Percentiles rank a stretch among this genome's conserved stretches.
Conservation (phyloP, 2,797 vertebrate species). For the Darevskia mixta region DNA sequence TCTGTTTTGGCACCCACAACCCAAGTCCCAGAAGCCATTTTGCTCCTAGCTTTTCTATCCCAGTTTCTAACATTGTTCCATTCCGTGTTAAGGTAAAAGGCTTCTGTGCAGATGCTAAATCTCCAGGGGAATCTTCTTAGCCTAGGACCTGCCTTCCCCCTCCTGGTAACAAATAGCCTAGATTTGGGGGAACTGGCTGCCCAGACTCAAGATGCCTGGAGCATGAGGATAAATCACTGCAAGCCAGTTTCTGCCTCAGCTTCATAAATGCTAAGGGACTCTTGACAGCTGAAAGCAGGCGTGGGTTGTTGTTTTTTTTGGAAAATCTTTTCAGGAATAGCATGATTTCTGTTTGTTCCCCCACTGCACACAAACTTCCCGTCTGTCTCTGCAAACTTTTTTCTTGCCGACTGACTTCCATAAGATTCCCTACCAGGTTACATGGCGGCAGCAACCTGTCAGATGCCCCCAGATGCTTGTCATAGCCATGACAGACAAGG, state of each 20-base stretch:
- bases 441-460: not conserved
- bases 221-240: too few species aligned
- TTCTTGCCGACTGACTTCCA: not conserved
- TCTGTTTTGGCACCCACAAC: too few species aligned
- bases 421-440: not conserved
- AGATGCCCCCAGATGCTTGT: too few species aligned
- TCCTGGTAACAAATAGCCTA: not conserved
- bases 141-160: rapidly evolving
- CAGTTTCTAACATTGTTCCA: too few species aligned
- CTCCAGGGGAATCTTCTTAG: not conserved
- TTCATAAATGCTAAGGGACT: not conserved
- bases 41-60: too few species aligned
- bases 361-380: not conserved
- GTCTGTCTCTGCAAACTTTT: too few species aligned
- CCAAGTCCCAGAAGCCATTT: too few species aligned
- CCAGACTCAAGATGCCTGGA: not conserved
- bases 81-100: not conserved
- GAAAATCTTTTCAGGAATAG: not conserved
- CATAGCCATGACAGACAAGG: too few species aligned
- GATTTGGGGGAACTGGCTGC: not conserved
- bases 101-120: not conserved
- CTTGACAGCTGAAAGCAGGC: not conserved
- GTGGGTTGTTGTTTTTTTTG: not conserved
- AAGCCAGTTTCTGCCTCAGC: not conserved
- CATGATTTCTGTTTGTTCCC: not conserved